Evolutionary conservation across 2,888 invertebrate genomes (phyloP).

Genomic region (Latrodectus hesperus): DNA sequence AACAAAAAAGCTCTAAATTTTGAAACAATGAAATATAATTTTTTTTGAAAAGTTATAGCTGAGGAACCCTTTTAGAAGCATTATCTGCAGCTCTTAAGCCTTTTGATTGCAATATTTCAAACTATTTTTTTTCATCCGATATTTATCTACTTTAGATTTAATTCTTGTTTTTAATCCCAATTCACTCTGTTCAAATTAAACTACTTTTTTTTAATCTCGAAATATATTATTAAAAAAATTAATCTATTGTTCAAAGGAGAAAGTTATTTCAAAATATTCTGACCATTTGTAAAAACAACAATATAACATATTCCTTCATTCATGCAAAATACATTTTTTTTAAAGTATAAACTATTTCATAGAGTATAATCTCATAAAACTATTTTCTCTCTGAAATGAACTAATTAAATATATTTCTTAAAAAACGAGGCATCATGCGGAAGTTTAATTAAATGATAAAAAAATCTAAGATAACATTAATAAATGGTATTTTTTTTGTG

Average conservation of each 20-base stretch:
- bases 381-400: too few species aligned
- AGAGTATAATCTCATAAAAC: too few species aligned
- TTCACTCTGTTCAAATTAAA: not conserved
- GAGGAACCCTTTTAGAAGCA: not conserved
- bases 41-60: not conserved
- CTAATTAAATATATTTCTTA: too few species aligned
- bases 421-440: too few species aligned
- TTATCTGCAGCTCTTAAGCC: not conserved
- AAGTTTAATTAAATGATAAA: too few species aligned
- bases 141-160: slow-evolving; percentile 30
- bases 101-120: slow-evolving; percentile 25
- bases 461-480: too few species aligned
- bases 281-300: too few species aligned
- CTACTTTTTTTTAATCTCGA: not conserved
- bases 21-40: not conserved
- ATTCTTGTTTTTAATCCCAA: slow-evolving; percentile 38
- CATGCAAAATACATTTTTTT: too few species aligned
- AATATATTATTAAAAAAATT: not conserved
- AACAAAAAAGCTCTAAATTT: not conserved
- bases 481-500: too few species aligned
- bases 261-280: not conserved
- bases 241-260: not conserved
- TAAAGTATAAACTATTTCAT: too few species aligned
- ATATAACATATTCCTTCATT: too few species aligned
- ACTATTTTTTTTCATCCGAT: not conserved